Evolutionary conservation across 2,113 vertebrate species (phyloP), one percentile per base, ranked within the genome.

Genomic region (Acinonyx jubatus): DNA sequence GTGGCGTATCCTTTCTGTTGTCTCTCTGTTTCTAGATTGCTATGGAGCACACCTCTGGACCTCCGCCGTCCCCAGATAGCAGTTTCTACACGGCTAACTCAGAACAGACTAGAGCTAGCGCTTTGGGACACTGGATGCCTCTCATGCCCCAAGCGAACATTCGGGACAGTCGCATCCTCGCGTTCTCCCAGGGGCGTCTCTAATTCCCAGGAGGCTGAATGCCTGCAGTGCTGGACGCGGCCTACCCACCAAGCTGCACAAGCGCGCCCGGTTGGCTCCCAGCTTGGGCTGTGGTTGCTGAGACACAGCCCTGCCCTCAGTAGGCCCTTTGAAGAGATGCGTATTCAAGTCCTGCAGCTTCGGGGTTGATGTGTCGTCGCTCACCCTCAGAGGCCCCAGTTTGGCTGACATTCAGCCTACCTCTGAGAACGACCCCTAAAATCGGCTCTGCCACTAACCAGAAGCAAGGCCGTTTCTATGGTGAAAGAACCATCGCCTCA

Each of bases 51-150:
- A 55, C 36, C 48, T 76, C 92, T 91, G 90, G 29, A 68, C 38
- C 69, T 80, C n/a, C 11, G 10, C 57, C 15, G 68, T 45, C 83
- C 45, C 63, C n/a, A 45, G 87, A 87, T 3, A 48, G 82, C 73
- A 65, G 79, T 94, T 86, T 89, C 87, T 96, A 33, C 50, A 52
- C 29, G n/a, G 90, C 29, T 55, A 88, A 96, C 93, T 68, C 57
- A 23, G 83, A 94, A 36, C 69, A 73, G 48, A n/a, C 68, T 61
- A 55, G 36, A 80, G 27, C 61, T 65, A 38, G 68, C 38, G 41
- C 69, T 97, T 95, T 79, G 82, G 48, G 84, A 48, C n/a, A 18
- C 41, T 27, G 41, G 36, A 18, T 36, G 38, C 14, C 25, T 83
- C 85, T 93, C 57, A 23, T 68, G 45, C 50, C 87, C 61, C 25